Evolutionary conservation across 2,888 invertebrate genomes (phyloP).

Genomic region (Tortrix viridana): DNA sequence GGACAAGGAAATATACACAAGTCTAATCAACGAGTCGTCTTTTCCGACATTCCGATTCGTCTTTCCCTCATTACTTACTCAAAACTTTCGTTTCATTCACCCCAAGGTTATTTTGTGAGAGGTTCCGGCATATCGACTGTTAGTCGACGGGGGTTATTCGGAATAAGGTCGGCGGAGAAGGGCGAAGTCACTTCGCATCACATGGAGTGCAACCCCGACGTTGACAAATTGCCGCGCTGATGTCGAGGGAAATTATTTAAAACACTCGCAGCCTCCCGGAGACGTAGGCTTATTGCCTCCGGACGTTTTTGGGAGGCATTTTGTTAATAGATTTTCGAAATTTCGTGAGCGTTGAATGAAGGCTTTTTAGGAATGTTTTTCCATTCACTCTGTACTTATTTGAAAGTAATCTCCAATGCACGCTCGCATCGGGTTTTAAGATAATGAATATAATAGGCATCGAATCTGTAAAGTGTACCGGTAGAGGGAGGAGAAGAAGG

Average conservation of each 20-base stretch:
- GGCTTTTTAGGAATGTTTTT: neutral
- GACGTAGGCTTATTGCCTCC: conserved; percentile 11
- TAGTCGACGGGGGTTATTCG: conserved; percentile 33
- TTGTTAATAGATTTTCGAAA: conserved; percentile 2
- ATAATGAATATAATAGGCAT: too few relatives aligned
- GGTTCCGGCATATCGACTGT: neutral
- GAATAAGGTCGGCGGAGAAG: conserved; percentile 18
- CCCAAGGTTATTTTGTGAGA: neutral
- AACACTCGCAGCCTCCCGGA: conserved; percentile 45
- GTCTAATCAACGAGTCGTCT: conserved; percentile 14
- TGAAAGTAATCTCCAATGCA: too few relatives aligned
- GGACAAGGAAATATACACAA: neutral
- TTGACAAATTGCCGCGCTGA: conserved; percentile 60
- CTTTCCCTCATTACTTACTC: too few relatives aligned
- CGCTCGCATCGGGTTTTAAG: too few relatives aligned
- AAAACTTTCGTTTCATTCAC: neutral
- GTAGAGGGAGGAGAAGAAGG: too few relatives aligned
- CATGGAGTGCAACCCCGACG: conserved; percentile 45
- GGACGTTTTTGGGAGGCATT: conserved; percentile 9
- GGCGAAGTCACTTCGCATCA: conserved; percentile 31
- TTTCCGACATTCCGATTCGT: neutral
- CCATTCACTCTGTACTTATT: too few relatives aligned
- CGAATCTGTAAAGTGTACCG: too few relatives aligned
- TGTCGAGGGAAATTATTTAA: conserved; percentile 64
- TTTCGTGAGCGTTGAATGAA: neutral